Conservation (phyloP, 1,140 invertebrate species). For the Hermetia illucens region DNA sequence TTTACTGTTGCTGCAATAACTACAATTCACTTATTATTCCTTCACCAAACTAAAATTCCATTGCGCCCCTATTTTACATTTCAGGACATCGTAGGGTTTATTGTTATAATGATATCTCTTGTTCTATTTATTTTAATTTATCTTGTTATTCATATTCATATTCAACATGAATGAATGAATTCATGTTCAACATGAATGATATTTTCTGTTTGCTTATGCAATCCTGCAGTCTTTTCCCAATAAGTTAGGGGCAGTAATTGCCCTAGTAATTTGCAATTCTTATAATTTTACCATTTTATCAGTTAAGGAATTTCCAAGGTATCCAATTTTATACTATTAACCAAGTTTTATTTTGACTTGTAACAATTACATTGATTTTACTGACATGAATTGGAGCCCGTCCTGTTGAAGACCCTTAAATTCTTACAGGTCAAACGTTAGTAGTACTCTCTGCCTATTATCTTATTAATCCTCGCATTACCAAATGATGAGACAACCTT, state of each 20-base stretch:
- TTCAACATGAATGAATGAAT: no score
- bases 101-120: slow-evolving; percentile 35
- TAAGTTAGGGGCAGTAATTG: slow-evolving; percentile 57
- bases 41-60: slow-evolving; percentile 45
- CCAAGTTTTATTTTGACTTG: slow-evolving; percentile 42
- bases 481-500: slow-evolving; percentile 36
- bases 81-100: slow-evolving; percentile 43
- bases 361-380: no score
- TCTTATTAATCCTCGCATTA: slow-evolving; percentile 33
- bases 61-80: slow-evolving; percentile 44
- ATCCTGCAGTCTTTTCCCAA: slow-evolving; percentile 58
- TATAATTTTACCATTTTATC: slow-evolving; percentile 36
- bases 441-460: slow-evolving; percentile 40
- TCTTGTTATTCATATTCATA: no score
- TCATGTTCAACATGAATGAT: slow-evolving; percentile 64
- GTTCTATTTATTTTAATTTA: slow-evolving; percentile 31
- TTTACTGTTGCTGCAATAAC: no score
- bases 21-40: no score
- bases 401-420: slow-evolving; percentile 44
- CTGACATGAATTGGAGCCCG: no score
- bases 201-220: slow-evolving; percentile 61
- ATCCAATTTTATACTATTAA: slow-evolving; percentile 39
- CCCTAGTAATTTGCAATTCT: slow-evolving; percentile 46
- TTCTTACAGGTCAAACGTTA: slow-evolving; percentile 41
- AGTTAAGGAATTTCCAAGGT: slow-evolving; percentile 36